phyloP scores from a whole-genome alignment of 1,140 invertebrate genomes.

The Panagrolaimus sp. region DNA sequence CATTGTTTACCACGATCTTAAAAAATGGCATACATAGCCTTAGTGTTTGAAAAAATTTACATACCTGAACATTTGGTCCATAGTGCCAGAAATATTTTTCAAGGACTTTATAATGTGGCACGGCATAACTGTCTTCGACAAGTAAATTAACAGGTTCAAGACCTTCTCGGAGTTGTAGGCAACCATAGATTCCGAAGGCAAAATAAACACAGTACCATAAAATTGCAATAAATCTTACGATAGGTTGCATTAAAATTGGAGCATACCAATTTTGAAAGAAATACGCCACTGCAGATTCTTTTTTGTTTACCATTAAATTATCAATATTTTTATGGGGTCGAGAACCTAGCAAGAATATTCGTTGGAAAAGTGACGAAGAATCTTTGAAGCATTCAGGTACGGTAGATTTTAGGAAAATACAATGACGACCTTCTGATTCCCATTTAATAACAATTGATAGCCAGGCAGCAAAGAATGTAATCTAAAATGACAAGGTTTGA shows the following conservation, averaged over 20 bases:
- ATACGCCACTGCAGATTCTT: slow-evolving; percentile 44
- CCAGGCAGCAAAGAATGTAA: slow-evolving; percentile 55
- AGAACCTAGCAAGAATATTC: slow-evolving; percentile 49
- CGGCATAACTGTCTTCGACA: slow-evolving; percentile 57
- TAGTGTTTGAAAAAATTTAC: neutral
- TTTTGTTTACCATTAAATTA: slow-evolving; percentile 36
- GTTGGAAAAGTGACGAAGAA: slow-evolving; percentile 16
- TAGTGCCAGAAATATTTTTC: slow-evolving; percentile 60
- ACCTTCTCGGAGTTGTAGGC: slow-evolving; percentile 48
- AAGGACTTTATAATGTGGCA: slow-evolving; percentile 51
- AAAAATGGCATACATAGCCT: neutral
- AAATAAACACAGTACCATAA: slow-evolving; percentile 55
- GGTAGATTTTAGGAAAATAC: slow-evolving; percentile 43
- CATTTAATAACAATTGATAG: slow-evolving; percentile 46
- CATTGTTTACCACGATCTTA: slow-evolving; percentile 77
- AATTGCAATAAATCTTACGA: slow-evolving; percentile 38
- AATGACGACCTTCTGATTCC: slow-evolving; percentile 50
- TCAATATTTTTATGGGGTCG: slow-evolving; percentile 41
- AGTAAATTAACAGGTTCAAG: slow-evolving; percentile 58
- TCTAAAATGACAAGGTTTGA: slow-evolving; percentile 21
- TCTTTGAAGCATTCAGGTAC: slow-evolving; percentile 32
- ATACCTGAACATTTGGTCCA: slow-evolving; percentile 54
- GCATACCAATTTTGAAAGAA: slow-evolving; percentile 58
- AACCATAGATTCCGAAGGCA: slow-evolving; percentile 53
- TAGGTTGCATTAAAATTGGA: slow-evolving; percentile 57